These are phyloP conservation scores for Cossypha niveicapilla DNA, from an alignment of 2,797 vertebrate genomes.

Conservation along the genomic window DNA sequence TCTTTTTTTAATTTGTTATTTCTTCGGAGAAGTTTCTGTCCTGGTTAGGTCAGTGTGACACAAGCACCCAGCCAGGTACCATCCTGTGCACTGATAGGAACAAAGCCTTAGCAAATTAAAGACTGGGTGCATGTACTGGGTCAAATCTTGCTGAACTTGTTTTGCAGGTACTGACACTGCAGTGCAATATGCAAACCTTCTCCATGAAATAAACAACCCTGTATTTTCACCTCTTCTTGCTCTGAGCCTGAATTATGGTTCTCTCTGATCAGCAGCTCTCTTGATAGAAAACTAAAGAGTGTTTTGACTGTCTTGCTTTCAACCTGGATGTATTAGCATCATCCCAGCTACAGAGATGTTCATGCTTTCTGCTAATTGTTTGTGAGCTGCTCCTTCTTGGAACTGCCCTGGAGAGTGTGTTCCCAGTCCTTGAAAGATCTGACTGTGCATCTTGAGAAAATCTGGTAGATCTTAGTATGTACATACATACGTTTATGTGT, in stretches of 20 bases:
- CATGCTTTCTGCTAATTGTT: neutral
- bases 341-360: neutral
- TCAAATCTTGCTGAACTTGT: neutral
- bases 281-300: neutral
- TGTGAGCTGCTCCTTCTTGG: neutral
- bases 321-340: neutral
- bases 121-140: neutral
- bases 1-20: neutral
- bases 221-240: neutral
- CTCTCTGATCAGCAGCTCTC: neutral
- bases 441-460: neutral
- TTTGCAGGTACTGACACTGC: neutral
- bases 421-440: neutral
- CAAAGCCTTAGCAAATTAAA: neutral
- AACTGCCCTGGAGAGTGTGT: neutral
- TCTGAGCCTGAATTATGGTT: neutral
- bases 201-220: neutral
- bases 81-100: neutral
- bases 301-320: neutral
- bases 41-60: neutral
- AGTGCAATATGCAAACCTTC: neutral
- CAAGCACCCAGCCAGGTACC: neutral
- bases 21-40: neutral
- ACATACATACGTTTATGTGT: neutral
- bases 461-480: neutral